A percentile compares a stretch with the other conserved stretches of the same genome.
Evolutionary conservation across 2,888 invertebrate genomes (phyloP).

Genomic region (Autographa gamma): DNA sequence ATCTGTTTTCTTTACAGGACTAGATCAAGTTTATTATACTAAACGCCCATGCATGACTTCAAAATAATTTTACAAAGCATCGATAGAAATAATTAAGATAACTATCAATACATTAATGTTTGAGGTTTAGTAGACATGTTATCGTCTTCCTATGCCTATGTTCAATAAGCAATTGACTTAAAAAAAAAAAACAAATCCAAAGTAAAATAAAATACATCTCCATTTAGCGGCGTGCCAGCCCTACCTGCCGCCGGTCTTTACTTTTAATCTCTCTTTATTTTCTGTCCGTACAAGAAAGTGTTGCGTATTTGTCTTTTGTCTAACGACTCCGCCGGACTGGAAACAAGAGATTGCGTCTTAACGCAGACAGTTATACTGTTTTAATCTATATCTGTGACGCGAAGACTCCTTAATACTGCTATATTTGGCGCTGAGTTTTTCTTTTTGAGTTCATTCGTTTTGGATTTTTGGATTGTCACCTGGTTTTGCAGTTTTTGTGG

Average conservation of each 20-base stretch:
- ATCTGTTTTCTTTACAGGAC: too few species aligned
- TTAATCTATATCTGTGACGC: slow-evolving; percentile 48
- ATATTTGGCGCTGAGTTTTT: slow-evolving; percentile 18
- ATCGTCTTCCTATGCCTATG: too few species aligned
- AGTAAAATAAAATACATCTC: not conserved
- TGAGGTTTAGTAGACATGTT: too few species aligned
- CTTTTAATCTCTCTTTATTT: slow-evolving; percentile 85
- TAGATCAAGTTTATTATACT: too few species aligned
- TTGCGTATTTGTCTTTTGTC: slow-evolving; percentile 83
- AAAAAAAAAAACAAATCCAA: not conserved
- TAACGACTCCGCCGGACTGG: slow-evolving; percentile 76
- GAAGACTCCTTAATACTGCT: slow-evolving; percentile 24
- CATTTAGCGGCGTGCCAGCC: slow-evolving; percentile 58
- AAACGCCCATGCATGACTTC: too few species aligned
- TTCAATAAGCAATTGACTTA: too few species aligned
- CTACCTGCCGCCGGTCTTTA: slow-evolving; percentile 69
- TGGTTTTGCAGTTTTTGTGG: not conserved
- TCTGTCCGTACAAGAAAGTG: slow-evolving; percentile 75
- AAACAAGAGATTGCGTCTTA: slow-evolving; percentile 70
- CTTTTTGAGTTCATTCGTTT: slow-evolving; percentile 17
- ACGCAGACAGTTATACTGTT: slow-evolving; percentile 57
- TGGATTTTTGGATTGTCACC: not conserved
- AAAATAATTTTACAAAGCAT: not conserved
- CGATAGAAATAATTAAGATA: not conserved
- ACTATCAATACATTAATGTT: too few species aligned